Percentiles rank a stretch among this genome's conserved stretches.
Evolutionary conservation across 2,888 invertebrate species (phyloP).

Genomic region (Synanthedon myopaeformis): DNA sequence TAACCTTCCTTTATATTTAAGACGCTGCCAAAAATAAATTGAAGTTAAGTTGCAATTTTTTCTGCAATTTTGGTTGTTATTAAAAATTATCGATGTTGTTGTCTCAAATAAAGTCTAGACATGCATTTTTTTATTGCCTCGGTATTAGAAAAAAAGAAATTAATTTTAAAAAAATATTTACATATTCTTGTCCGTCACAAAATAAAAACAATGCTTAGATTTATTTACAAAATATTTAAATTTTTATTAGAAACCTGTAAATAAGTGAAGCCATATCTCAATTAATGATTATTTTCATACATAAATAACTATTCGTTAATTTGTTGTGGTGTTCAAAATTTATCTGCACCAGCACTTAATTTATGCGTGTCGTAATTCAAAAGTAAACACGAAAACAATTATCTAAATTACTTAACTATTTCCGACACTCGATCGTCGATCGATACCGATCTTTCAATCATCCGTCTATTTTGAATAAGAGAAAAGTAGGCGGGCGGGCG

Average conservation of each 20-base stretch:
- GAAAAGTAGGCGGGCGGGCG: conserved; percentile 7
- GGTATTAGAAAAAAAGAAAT: no score
- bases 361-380: background rate
- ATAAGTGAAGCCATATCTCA: no score
- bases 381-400: conserved; percentile 22
- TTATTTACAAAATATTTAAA: no score
- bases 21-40: background rate
- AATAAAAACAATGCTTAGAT: no score
- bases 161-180: no score
- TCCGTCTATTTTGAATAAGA: conserved; percentile 19
- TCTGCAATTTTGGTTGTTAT: no score
- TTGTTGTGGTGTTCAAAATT: background rate
- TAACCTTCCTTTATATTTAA: conserved; percentile 1
- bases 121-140: no score
- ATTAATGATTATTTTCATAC: background rate
- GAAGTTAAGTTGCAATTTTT: no score
- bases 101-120: no score
- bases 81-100: no score
- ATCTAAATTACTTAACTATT: conserved; percentile 25
- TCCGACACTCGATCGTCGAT: conserved; percentile 13
- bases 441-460: conserved; percentile 39
- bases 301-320: background rate
- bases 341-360: background rate
- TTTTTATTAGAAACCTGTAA: no score
- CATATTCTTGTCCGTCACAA: no score